These are phyloP conservation scores for Cyanistes caeruleus DNA, from an alignment of 2,113 vertebrate species.

Conservation along the genomic window DNA sequence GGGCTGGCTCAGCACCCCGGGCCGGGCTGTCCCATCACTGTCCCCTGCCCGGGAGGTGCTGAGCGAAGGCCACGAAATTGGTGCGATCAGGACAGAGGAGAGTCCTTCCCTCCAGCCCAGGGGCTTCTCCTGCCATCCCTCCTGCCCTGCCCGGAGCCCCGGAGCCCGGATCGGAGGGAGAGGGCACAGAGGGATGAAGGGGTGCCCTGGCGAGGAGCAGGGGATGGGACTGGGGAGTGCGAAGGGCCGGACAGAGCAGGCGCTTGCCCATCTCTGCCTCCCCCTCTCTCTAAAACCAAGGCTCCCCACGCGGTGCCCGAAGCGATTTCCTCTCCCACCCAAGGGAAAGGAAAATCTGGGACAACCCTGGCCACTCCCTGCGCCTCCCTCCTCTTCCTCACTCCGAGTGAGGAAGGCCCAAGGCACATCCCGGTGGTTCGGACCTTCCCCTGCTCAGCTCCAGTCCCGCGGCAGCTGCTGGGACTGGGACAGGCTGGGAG, in stretches of 20 bases:
- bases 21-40: fast-evolving
- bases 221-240: fast-evolving
- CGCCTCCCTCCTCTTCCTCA: fast-evolving
- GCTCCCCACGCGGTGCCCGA: fast-evolving
- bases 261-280: fast-evolving
- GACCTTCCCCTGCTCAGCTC: background rate
- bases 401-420: background rate
- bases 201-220: background rate
- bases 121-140: background rate
- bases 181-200: background rate
- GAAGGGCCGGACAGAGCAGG: fast-evolving
- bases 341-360: background rate
- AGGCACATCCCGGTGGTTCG: background rate
- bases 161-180: background rate
- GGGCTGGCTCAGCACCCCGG: background rate
- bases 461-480: background rate
- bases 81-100: background rate
- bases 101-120: background rate
- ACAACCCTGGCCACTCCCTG: background rate
- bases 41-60: background rate
- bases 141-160: fast-evolving
- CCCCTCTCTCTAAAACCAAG: fast-evolving
- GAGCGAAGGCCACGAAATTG: background rate
- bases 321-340: background rate
- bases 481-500: background rate